These are phyloP conservation scores for Rosalia funebris DNA, from an alignment of 2,888 invertebrate genomes.

Conservation along the genomic window DNA sequence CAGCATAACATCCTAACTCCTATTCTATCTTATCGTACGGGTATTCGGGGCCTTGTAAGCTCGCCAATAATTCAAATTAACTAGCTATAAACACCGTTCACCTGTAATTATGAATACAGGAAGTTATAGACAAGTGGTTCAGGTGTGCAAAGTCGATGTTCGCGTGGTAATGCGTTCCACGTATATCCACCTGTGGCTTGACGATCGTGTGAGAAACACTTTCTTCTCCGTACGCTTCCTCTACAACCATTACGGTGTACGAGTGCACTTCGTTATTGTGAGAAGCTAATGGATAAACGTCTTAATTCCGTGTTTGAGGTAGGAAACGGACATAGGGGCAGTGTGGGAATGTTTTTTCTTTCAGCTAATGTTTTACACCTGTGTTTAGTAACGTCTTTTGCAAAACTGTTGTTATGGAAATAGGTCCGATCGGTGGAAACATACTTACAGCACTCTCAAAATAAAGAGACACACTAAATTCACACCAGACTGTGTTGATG, in stretches of 20 bases:
- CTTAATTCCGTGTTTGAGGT: conserved; percentile 8
- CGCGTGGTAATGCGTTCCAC: conserved; percentile 11
- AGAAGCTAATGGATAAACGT: conserved; percentile 12
- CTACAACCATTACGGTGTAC: background rate
- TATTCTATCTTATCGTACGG: conserved; percentile 17
- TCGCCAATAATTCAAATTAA: conserved; percentile 20
- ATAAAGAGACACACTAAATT: too few species aligned
- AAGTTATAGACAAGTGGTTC: conserved; percentile 23
- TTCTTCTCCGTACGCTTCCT: background rate
- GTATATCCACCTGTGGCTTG: conserved; percentile 16
- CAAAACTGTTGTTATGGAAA: too few species aligned
- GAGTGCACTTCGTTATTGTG: conserved; percentile 12
- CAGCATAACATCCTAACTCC: background rate
- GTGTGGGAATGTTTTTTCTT: conserved; percentile 17
- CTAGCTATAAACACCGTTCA: conserved; percentile 19
- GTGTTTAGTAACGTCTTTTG: too few species aligned
- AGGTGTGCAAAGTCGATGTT: conserved; percentile 24
- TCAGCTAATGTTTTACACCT: conserved; percentile 16
- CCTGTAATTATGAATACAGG: conserved; percentile 19
- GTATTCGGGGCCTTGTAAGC: conserved; percentile 10
- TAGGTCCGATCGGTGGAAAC: too few species aligned
- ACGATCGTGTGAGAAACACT: conserved; percentile 13
- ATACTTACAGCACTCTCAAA: too few species aligned
- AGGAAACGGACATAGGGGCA: conserved; percentile 18
- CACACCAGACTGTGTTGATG: too few species aligned